Evolutionary conservation across 2,888 invertebrate species (phyloP).

Genomic region (Doris montereyensis): DNA sequence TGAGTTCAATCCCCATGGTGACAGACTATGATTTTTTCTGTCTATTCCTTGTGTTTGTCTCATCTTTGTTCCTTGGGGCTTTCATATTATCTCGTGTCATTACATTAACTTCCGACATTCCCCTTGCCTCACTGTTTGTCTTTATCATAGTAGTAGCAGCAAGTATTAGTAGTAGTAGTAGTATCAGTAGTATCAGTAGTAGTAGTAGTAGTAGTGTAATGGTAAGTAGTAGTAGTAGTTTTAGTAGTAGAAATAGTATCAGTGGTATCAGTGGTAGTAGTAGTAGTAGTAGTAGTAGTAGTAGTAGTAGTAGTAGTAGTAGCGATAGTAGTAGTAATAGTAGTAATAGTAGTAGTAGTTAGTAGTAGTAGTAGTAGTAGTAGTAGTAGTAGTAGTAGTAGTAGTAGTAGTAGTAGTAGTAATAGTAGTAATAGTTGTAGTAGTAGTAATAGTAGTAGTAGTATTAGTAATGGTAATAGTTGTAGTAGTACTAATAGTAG

Average conservation of each 20-base stretch:
- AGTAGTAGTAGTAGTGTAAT: no score
- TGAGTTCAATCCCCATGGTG: constrained; percentile 20
- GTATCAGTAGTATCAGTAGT: no score
- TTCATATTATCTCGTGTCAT: no score
- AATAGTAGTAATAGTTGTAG: constrained; percentile 31
- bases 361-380: constrained; percentile 28
- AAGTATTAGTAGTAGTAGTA: no score
- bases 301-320: constrained; percentile 35
- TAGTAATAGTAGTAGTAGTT: constrained; percentile 30
- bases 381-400: constrained; percentile 23
- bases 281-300: constrained; percentile 35
- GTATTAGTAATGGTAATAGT: constrained; percentile 33
- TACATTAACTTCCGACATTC: no score
- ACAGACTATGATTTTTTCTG: neutral
- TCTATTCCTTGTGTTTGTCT: no score
- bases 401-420: constrained; percentile 8
- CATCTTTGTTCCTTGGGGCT: no score
- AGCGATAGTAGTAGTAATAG: constrained; percentile 14
- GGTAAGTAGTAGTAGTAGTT: no score
- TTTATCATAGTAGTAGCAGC: constrained; percentile 26
- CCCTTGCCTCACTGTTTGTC: no score
- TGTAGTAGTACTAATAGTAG: constrained; percentile 25
- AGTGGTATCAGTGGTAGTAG: constrained; percentile 38
- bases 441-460: no score
- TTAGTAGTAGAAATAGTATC: constrained; percentile 26